Evolutionary conservation across 2,888 invertebrate genomes (phyloP), one percentile per base, ranked within the genome.

Genomic region (Diogma glabrata): DNA sequence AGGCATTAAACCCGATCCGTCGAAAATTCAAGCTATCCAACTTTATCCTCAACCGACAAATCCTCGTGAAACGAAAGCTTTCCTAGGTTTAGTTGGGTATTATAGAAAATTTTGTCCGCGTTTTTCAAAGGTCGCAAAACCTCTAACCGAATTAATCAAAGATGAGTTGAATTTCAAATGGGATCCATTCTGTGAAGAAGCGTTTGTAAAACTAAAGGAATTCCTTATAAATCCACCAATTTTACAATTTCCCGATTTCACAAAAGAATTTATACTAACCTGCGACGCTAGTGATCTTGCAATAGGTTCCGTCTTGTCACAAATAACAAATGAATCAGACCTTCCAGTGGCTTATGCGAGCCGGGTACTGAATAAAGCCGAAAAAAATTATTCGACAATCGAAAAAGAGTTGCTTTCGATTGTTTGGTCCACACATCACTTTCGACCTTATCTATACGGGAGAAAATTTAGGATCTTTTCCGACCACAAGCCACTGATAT

Each of bases 21-120:
- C 45, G 9, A 59, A 59, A 51, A 45, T 58, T 8, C 50, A 45
- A 46, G 51, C 54, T 1, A 50, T 60, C 20, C 24, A 48, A 24
- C 51, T 59, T 40, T 58, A 57, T 6, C 57, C 58, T 1, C 26
- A 12, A 0, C 59, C 59, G 1, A 53, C 43, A 19, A 49, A 28
- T 7, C n/a, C 47, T 0, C 58, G 55, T 43, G 55, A 58, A 8
- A 52, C 60, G 1, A 55, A 57, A 51, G n/a, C n/a, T n/a, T n/a
- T n/a, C n/a, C n/a, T n/a, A n/a, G n/a, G n/a, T n/a, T n/a, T 63
- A 6, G 53, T 56, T 1, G 58, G 60, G 0, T 66, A 63, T 33
- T 64, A 64, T 26, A 22, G 63, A 12, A 53, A 58, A 30, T 64
- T 64, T 46, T 60, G 64, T 4, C 19, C 49, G 19, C 17, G 56